Conservation (phyloP, 2,113 vertebrate genomes). For the Recurvirostra avosetta region DNA sequence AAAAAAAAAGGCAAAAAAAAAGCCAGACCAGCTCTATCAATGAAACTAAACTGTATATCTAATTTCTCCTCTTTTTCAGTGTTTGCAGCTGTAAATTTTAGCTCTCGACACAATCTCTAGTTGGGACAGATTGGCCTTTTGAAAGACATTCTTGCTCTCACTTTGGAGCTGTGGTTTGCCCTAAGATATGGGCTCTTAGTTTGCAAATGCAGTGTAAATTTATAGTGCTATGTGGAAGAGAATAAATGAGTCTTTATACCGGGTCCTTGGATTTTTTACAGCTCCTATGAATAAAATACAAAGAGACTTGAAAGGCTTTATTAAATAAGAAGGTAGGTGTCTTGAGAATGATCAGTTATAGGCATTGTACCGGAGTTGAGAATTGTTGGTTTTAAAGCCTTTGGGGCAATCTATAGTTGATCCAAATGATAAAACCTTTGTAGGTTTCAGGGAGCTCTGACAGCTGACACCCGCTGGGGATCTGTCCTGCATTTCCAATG, state of each 20-base stretch:
- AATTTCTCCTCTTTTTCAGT: background rate
- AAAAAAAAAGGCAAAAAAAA: background rate
- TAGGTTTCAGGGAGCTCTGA: background rate
- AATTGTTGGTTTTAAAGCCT: slow-evolving; percentile 34
- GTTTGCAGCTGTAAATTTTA: slow-evolving; percentile 15
- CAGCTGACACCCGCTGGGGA: background rate
- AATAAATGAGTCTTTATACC: slow-evolving; percentile 60
- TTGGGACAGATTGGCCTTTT: slow-evolving; percentile 49
- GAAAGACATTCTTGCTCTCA: slow-evolving; percentile 9
- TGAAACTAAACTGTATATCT: background rate
- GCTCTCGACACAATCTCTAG: background rate
- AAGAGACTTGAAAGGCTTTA: slow-evolving; percentile 49
- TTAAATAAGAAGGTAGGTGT: slow-evolving; percentile 44
- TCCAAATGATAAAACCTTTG: slow-evolving; percentile 4
- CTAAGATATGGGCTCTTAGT: slow-evolving; percentile 53
- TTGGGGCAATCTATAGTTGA: background rate
- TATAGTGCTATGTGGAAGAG: slow-evolving; percentile 48
- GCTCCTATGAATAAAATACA: slow-evolving; percentile 62
- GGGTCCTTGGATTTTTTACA: slow-evolving; percentile 50
- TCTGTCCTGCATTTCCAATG: background rate
- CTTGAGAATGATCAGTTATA: background rate
- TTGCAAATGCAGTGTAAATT: slow-evolving; percentile 61
- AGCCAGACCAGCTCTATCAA: background rate
- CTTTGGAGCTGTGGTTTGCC: slow-evolving; percentile 37
- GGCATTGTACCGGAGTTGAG: background rate